Evolutionary conservation across 2,113 vertebrate genomes (phyloP), one percentile per base, ranked within the genome.

Genomic region (Geothlypis trichas): DNA sequence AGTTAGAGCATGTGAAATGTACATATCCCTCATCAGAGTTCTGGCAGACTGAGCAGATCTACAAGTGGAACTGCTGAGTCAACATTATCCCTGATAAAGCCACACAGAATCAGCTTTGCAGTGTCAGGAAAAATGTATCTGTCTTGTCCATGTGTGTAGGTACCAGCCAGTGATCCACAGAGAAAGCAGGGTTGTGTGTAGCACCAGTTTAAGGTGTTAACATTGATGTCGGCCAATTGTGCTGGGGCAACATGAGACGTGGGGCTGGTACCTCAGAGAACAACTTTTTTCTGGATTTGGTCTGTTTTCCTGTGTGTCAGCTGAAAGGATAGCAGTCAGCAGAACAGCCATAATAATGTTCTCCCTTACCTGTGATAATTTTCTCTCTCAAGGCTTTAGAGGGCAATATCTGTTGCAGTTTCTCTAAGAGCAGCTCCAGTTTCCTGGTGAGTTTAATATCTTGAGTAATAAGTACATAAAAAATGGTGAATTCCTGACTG

Each of bases 71-170:
- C 23, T 46, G 58, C 66, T 69, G 55, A 31, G 11, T 85, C 91
- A 85, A 30, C 62, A 51, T 16, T 87, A 76, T 37, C 12, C 23
- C 58, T 31, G 15, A 33, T 31, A 61, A 65, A 78, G 5, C 42
- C 37, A 3, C 58, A 75, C 14, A 41, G 52, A 52, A 22, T 11
- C 5, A 31, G 5, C 15, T 62, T 16, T 0, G 1, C 20, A 28
- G 28, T 2, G 0, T 27, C 24, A 84, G 39, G 57, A 33, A 74
- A 71, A 65, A 52, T 12, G 8, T 17, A 2, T 42, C 24, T 77
- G 41, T 61, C 27, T 28, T 41, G 21, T 28, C 19, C 27, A 37
- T 0, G 0, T 27, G 3, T 5, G 3, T 7, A 13, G 28, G 8
- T 59, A 30, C 28, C 26, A 89, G 18, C 10, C 47, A 74, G 28